Evolutionary conservation across 2,113 vertebrate species (phyloP).

Genomic region (Alethe castanea): DNA sequence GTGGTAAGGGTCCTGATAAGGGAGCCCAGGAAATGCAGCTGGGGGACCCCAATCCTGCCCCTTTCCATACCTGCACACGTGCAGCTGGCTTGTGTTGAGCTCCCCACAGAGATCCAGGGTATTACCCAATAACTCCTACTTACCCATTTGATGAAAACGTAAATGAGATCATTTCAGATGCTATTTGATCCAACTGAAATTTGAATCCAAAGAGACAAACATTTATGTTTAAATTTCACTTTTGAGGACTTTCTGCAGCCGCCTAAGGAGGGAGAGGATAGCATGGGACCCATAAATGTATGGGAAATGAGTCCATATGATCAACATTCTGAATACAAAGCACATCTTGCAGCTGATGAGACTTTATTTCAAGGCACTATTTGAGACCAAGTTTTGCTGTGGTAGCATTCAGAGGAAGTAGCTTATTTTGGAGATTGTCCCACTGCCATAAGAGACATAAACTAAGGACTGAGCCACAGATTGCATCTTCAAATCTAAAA

Average conservation of each 20-base stretch:
- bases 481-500: neutral
- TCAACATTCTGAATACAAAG: neutral
- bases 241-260: neutral
- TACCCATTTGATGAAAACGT: neutral
- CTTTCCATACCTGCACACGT: accelerated
- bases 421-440: neutral
- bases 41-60: neutral
- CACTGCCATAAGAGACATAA: neutral
- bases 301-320: neutral
- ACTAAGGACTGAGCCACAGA: neutral
- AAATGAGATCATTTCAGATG: neutral
- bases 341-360: neutral
- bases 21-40: neutral
- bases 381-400: neutral
- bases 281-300: neutral
- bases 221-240: neutral
- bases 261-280: neutral
- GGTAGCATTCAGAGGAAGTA: neutral
- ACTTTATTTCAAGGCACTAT: neutral
- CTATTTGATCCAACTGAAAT: neutral
- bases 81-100: neutral
- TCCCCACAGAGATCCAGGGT: neutral
- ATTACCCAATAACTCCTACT: neutral
- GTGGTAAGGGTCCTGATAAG: neutral
- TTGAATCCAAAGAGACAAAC: neutral